Conservation (phyloP, 1,140 invertebrate species). For the Bombus sylvicola region DNA sequence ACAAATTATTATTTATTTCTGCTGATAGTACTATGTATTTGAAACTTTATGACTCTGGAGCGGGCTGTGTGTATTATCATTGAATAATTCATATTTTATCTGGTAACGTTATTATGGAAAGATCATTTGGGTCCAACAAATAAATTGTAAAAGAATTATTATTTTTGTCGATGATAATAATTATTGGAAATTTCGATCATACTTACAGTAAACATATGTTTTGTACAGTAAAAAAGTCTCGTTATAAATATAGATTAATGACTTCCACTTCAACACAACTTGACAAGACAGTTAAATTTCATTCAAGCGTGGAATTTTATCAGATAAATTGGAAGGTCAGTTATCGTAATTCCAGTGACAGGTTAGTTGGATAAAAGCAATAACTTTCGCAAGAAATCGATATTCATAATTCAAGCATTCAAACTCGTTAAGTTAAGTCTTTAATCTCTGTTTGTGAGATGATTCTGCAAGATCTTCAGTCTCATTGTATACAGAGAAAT, state of each 20-base stretch:
- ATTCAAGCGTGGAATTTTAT: not conserved
- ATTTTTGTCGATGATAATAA: too few relatives aligned
- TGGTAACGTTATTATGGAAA: too few relatives aligned
- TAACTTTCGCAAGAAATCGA: too few relatives aligned
- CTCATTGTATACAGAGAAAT: conserved; percentile 3
- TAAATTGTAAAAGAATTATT: too few relatives aligned
- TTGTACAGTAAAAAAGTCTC: not conserved
- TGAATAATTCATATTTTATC: too few relatives aligned
- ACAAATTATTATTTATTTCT: too few relatives aligned
- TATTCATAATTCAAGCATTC: too few relatives aligned
- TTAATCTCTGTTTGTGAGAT: conserved; percentile 5
- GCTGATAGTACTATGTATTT: too few relatives aligned
- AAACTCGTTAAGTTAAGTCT: not conserved
- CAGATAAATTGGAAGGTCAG: not conserved
- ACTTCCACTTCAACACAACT: not conserved
- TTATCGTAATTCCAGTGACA: not conserved
- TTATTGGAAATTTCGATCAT: too few relatives aligned
- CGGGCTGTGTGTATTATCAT: too few relatives aligned
- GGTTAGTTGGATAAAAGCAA: not conserved
- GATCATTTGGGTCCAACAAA: too few relatives aligned
- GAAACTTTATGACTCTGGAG: too few relatives aligned
- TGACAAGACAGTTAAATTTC: not conserved
- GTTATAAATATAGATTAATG: not conserved
- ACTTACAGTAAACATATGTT: not conserved
- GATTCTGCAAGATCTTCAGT: conserved; percentile 10